phyloP scores from a whole-genome alignment of 1,140 invertebrate species.

The Ganaspis sp. region DNA sequence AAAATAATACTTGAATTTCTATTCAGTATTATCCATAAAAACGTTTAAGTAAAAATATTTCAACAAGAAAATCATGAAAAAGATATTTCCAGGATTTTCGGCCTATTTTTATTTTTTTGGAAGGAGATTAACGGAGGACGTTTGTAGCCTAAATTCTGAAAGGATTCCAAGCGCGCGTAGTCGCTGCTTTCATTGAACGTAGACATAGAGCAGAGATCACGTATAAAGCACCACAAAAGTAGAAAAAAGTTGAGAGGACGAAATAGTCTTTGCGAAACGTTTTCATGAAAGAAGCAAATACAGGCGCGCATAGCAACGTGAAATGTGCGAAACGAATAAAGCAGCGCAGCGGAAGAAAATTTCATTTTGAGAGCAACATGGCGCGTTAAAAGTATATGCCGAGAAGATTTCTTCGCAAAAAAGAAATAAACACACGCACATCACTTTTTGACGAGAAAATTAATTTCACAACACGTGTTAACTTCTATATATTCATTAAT shows the following conservation, averaged over 20 bases:
- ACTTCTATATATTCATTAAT: too few species aligned
- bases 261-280: conserved; percentile 31
- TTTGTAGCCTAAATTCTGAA: background rate
- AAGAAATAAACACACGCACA: conserved; percentile 36
- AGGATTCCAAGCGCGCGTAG: conserved; percentile 25
- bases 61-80: background rate
- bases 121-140: background rate
- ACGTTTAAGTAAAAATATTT: too few species aligned
- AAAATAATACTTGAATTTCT: too few species aligned
- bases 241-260: conserved; percentile 23
- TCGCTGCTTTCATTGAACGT: conserved; percentile 46
- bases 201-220: conserved; percentile 20
- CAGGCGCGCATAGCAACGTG: conserved; percentile 42
- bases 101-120: background rate
- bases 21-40: too few species aligned
- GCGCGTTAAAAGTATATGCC: conserved; percentile 51
- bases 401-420: conserved; percentile 38
- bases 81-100: background rate
- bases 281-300: conserved; percentile 56
- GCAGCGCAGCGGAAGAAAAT: conserved; percentile 48
- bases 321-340: conserved; percentile 58
- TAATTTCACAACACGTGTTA: background rate
- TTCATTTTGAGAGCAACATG: conserved; percentile 45
- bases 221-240: conserved; percentile 26
- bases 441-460: conserved; percentile 45